phyloP scores from a whole-genome alignment of 1,140 invertebrate species.

The Gonatopus flavifemur region DNA sequence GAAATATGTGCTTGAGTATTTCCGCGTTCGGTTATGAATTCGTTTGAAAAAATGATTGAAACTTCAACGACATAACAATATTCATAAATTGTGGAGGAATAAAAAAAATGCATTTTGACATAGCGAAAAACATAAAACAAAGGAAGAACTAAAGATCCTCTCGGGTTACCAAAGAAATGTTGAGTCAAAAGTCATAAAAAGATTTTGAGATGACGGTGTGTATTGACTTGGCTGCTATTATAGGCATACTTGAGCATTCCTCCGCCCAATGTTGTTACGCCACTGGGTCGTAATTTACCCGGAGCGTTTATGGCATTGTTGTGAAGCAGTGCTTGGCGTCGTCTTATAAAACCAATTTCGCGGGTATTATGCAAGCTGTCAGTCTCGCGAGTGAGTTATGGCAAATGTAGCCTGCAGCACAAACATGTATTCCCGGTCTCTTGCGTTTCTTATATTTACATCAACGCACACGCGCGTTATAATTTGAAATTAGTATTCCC shows the following conservation, averaged over 20 bases:
- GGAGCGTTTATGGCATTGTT: slow-evolving; percentile 55
- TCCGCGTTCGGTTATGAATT: no score
- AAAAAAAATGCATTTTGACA: no score
- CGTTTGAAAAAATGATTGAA: no score
- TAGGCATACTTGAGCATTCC: slow-evolving; percentile 7
- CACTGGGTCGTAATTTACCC: slow-evolving; percentile 51
- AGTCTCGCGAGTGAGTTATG: slow-evolving; percentile 53
- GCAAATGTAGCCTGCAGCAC: slow-evolving; percentile 45
- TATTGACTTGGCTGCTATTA: no score
- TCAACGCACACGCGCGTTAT: slow-evolving; percentile 30
- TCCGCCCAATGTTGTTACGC: slow-evolving; percentile 34
- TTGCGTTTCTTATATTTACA: slow-evolving; percentile 29
- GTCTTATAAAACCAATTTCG: slow-evolving; percentile 59
- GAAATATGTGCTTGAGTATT: no score
- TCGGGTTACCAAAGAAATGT: no score
- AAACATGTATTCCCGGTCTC: slow-evolving; percentile 43
- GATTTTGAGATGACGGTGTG: no score
- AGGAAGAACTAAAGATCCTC: no score
- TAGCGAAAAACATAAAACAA: no score
- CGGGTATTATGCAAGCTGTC: slow-evolving; percentile 58
- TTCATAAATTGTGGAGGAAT: no score
- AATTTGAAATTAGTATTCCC: slow-evolving; percentile 32
- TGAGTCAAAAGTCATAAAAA: no score
- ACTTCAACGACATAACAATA: no score
- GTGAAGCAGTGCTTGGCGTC: slow-evolving; percentile 50